Conservation (phyloP, 2,888 invertebrate species). For the Oithona nana region DNA sequence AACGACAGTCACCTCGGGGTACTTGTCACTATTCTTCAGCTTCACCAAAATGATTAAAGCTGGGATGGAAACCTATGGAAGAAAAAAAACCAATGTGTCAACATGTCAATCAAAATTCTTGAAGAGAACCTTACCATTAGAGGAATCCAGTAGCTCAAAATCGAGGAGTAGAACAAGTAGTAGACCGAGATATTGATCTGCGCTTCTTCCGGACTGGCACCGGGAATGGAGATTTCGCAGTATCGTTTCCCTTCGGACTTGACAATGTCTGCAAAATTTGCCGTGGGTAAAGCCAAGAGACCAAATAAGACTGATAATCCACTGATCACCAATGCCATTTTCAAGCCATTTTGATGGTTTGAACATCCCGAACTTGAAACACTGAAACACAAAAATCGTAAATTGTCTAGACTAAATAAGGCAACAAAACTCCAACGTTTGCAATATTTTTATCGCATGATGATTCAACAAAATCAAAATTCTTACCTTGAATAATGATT, state of each 20-base stretch:
- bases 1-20: neutral
- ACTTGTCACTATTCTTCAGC: neutral
- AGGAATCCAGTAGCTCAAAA: slow-evolving; percentile 8
- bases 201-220: neutral
- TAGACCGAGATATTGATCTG: neutral
- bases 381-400: no score
- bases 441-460: no score
- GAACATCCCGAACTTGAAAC: no score
- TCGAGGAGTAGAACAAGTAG: neutral
- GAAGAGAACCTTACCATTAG: slow-evolving; percentile 4
- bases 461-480: no score
- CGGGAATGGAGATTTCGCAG: neutral
- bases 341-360: neutral
- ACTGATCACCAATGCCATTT: neutral
- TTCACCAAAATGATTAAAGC: neutral
- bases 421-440: no score
- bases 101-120: neutral
- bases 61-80: neutral
- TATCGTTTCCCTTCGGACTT: neutral
- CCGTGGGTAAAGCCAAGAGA: neutral
- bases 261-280: neutral
- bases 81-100: neutral
- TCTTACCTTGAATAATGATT: no score
- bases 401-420: no score
- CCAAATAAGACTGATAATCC: neutral